Evolutionary conservation across 1,140 invertebrate species (phyloP), one percentile per base, ranked within the genome.

Genomic region (Chionoecetes opilio): DNA sequence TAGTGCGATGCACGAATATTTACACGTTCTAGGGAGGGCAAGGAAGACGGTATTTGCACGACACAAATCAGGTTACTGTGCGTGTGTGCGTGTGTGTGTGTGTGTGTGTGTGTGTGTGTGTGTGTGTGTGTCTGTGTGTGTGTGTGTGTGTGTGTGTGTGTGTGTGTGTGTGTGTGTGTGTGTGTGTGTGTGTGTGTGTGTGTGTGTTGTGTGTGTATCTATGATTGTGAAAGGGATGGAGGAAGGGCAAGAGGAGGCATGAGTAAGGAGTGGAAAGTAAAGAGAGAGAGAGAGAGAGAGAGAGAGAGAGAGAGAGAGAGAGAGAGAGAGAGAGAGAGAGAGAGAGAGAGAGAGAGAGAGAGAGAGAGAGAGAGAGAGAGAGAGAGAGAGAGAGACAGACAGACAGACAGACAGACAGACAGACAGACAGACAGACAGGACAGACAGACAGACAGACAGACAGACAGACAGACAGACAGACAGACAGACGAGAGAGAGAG

Each of bases 81-180:
- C n/a, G 63, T 75, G 63, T 75, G 63, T 75, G 63, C n/a, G 63
- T 75, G 63, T 75, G 63, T 75, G 63, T 75, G 63, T 75, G 63
- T 75, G 63, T 75, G 63, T 75, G 63, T 75, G 63, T 75, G 63
- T 75, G 63, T 75, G 63, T 75, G 63, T 75, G 63, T 75, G 63
- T 75, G 63, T 75, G 63, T 75, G 63, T 75, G 63, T 75, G 63
- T 75, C 21, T 75, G 63, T 75, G 63, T 75, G 63, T 75, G 63
- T 75, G 63, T 75, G 63, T 75, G 63, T 75, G 63, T 75, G 53
- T 63, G 53, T 63, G 53, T 63, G 53, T 63, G 53, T 63, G 53
- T 63, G 53, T 63, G 53, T 63, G 63, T 75, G 63, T 75, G 63
- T 75, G 9, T 75, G 11, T 75, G 63, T 75, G 63, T 75, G 63